Conservation (phyloP, 2,797 vertebrate genomes). For the Malurus splendens region DNA sequence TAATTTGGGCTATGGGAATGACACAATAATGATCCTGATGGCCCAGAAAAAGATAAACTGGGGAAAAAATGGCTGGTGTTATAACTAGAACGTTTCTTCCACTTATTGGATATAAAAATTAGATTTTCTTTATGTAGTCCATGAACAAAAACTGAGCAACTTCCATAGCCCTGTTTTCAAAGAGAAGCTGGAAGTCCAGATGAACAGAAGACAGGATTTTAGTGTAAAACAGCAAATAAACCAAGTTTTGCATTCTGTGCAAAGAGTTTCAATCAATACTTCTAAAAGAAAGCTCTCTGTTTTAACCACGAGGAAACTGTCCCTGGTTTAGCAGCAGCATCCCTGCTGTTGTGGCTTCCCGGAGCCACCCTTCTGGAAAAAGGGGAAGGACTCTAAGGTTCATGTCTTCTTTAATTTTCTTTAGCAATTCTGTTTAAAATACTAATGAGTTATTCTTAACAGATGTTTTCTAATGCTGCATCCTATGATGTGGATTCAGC, state of each 20-base stretch:
- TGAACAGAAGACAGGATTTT: neutral
- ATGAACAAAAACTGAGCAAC: neutral
- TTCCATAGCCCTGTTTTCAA: neutral
- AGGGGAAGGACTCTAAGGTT: neutral
- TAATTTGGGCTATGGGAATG: neutral
- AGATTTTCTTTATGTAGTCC: neutral
- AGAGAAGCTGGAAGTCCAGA: neutral
- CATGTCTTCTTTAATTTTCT: neutral
- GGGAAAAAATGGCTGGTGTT: neutral
- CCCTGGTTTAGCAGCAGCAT: neutral
- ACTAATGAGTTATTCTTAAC: neutral
- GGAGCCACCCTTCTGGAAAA: neutral
- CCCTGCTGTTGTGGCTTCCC: neutral
- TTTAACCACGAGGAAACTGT: neutral
- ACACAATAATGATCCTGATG: neutral
- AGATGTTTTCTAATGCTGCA: neutral
- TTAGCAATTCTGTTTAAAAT: neutral
- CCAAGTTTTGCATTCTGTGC: neutral
- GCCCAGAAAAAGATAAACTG: neutral
- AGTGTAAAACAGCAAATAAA: neutral
- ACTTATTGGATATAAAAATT: neutral
- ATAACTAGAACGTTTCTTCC: neutral
- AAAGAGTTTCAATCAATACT: neutral
- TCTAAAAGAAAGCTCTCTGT: neutral
- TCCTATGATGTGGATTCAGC: neutral